A percentile compares a stretch with the other conserved stretches of the same genome.
These are phyloP conservation scores for Acestrorhynchus altus DNA, from an alignment of 2,797 vertebrate genomes.

Conservation along the genomic window DNA sequence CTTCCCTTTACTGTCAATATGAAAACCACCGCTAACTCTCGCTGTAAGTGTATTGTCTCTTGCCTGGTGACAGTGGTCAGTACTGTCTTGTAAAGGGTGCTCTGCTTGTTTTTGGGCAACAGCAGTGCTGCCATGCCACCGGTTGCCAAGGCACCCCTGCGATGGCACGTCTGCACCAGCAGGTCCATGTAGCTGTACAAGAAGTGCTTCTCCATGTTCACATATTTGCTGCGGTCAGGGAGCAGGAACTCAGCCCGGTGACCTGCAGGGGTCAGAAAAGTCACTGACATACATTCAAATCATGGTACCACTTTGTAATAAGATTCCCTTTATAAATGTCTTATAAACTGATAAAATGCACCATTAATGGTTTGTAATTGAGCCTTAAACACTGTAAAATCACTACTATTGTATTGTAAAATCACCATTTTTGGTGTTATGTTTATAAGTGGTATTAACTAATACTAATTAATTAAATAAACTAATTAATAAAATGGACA, in stretches of 20 bases:
- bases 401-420: too few species aligned
- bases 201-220: slow-evolving; percentile 85
- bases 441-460: too few species aligned
- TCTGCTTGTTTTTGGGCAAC: slow-evolving; percentile 67
- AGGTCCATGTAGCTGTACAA: slow-evolving; percentile 84
- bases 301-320: not conserved
- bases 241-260: slow-evolving; percentile 78
- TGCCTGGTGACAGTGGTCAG: slow-evolving; percentile 69
- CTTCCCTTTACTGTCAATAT: too few species aligned
- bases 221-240: slow-evolving; percentile 84
- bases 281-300: not conserved
- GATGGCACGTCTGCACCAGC: slow-evolving; percentile 82
- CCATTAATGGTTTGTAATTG: too few species aligned
- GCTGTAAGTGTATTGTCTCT: not conserved
- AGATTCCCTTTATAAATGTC: too few species aligned
- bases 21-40: too few species aligned
- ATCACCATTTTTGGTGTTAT: too few species aligned
- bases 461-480: too few species aligned
- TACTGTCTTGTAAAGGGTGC: slow-evolving; percentile 58
- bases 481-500: too few species aligned
- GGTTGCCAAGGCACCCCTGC: slow-evolving; percentile 76
- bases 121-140: slow-evolving; percentile 79
- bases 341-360: too few species aligned
- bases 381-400: too few species aligned
- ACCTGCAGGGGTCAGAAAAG: slow-evolving; percentile 64